Evolutionary conservation across 2,888 invertebrate genomes (phyloP), one percentile per base, ranked within the genome.

Genomic region (Andrena chrysosceles): DNA sequence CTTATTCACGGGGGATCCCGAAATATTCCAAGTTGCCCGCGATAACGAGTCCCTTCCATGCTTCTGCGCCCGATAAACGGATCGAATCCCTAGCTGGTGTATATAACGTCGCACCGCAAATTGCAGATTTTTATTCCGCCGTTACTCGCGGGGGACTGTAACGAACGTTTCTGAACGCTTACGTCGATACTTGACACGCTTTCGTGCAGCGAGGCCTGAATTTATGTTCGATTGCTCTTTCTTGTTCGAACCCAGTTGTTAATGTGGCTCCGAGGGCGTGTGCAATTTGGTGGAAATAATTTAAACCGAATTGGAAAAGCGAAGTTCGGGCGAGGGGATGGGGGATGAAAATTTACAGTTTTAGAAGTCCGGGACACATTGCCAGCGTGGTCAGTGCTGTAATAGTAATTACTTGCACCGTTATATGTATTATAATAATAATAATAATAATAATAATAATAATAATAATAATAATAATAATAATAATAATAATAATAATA

Each of bases 71-170:
- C 33, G 60, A 62, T 49, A 75, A 31, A 13, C 42, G 63, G 48
- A 31, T 62, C 6, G 31, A 29, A 20, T 48, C n/a, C 52, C 29
- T 1, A 13, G 42, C 26, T 13, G 13, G 67, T 42, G 33, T 13
- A 0, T n/a, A 4, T 13, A 60, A 42, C 42, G 42, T 33, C 49
- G 26, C n/a, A 16, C 23, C 35, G 49, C 33, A 33, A 20, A 1
- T 2, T 8, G 1, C 8, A 42, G 20, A 78, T 26, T 63, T 76
- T 78, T 68, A 77, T 62, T 48, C 67, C 8, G 13, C n/a, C 8
- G 13, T 29, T 66, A 67, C 1, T 6, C 2, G 10, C n/a, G 0
- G 4, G 8, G 31, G n/a, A 7, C 10, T 6, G 10, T 10, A 26
- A 77, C 20, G 10, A 48, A 52, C 23, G 56, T 59, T 64, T 72